Percentiles rank a stretch among this genome's conserved stretches.
phyloP scores from a whole-genome alignment of 1,140 invertebrate species.

The Spodoptera litura region DNA sequence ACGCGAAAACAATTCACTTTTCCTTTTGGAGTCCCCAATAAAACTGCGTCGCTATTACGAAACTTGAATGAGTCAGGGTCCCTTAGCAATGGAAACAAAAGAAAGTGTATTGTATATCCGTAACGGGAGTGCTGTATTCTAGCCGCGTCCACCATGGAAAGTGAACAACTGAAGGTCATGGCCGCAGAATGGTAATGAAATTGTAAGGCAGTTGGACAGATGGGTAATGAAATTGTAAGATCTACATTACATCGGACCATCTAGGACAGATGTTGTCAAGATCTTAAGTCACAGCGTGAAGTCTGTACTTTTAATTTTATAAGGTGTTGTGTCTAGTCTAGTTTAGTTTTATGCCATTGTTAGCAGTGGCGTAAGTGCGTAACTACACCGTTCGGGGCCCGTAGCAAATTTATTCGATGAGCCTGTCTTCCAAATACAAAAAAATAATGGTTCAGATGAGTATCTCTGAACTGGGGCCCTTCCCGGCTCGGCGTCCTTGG shows the following conservation, averaged over 20 bases:
- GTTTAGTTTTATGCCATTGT: too few species aligned
- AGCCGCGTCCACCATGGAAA: slow-evolving; percentile 67
- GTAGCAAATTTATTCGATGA: too few species aligned
- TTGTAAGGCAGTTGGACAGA: neutral
- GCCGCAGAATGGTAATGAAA: slow-evolving; percentile 69
- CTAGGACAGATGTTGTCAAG: too few species aligned
- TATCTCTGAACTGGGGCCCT: too few species aligned
- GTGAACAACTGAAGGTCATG: slow-evolving; percentile 73
- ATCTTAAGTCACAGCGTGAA: neutral
- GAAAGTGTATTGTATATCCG: slow-evolving; percentile 59
- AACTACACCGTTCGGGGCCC: too few species aligned
- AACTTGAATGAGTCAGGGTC: slow-evolving; percentile 21
- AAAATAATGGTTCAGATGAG: too few species aligned
- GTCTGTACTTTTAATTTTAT: neutral
- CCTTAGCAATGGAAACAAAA: slow-evolving; percentile 55
- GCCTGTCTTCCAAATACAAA: too few species aligned
- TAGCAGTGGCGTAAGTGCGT: too few species aligned
- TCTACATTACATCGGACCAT: too few species aligned
- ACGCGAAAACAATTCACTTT: slow-evolving; percentile 20
- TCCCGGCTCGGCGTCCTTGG: too few species aligned
- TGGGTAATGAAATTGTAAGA: too few species aligned
- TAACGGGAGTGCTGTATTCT: slow-evolving; percentile 57
- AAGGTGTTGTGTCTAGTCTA: too few species aligned
- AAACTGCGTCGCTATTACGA: slow-evolving; percentile 34
- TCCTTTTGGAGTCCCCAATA: slow-evolving; percentile 21